Evolutionary conservation across 1,140 invertebrate genomes (phyloP).

Genomic region (Drosophila kanapiae): DNA sequence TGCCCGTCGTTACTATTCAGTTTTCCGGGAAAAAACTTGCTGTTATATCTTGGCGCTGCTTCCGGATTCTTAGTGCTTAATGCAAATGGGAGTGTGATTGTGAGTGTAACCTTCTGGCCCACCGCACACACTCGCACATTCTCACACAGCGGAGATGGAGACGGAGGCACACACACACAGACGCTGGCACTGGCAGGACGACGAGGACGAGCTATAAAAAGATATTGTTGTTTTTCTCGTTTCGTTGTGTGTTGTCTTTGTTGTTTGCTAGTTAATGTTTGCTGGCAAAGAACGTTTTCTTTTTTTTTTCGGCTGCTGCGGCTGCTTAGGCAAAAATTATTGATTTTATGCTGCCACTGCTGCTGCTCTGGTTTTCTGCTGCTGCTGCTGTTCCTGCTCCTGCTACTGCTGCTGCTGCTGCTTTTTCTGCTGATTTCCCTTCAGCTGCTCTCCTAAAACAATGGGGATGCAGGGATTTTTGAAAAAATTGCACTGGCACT

Average conservation of each 20-base stretch:
- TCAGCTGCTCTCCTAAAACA: constrained; percentile 39
- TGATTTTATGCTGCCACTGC: constrained; percentile 73
- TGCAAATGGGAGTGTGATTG: constrained; percentile 24
- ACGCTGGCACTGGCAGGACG: constrained; percentile 13
- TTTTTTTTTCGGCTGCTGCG: constrained; percentile 60
- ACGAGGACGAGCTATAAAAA: constrained; percentile 46
- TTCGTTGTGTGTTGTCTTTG: constrained; percentile 33
- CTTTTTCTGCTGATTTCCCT: constrained; percentile 40
- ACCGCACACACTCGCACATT: constrained; percentile 43
- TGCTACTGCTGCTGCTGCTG: constrained; percentile 24
- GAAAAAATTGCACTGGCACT: constrained; percentile 60
- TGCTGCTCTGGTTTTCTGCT: constrained; percentile 32
- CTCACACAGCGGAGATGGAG: constrained; percentile 16
- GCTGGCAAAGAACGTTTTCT: constrained; percentile 43
- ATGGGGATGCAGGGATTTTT: constrained; percentile 25
- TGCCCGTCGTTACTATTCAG: constrained; percentile 65
- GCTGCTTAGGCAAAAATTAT: constrained; percentile 80
- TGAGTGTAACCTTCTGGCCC: constrained; percentile 61
- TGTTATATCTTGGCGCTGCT: constrained; percentile 46
- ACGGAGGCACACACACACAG: constrained; percentile 18
- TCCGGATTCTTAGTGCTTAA: constrained; percentile 71
- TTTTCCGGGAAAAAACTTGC: constrained; percentile 19
- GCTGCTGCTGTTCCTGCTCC: constrained; percentile 12
- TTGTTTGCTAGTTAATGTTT: constrained; percentile 70
- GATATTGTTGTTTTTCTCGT: constrained; percentile 53